phyloP scores from a whole-genome alignment of 1,140 invertebrate species.

The Lepidurus couesii region DNA sequence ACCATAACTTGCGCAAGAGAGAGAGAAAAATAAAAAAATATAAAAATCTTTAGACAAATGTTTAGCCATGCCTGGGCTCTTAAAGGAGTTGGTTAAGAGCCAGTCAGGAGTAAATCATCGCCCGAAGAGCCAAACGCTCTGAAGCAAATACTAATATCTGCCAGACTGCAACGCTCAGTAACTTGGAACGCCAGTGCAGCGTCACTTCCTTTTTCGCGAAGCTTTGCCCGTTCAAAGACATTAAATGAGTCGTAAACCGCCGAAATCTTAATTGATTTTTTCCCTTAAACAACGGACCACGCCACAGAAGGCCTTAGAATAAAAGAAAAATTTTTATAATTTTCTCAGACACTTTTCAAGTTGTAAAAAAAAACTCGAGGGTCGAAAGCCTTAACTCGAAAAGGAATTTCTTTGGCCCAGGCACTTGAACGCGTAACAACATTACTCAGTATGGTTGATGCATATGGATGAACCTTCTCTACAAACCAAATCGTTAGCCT shows the following conservation, averaged over 20 bases:
- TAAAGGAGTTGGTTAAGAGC: not conserved
- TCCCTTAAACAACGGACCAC: not conserved
- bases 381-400: too few relatives aligned
- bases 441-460: not conserved
- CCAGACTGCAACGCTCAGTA: not conserved
- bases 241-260: not conserved
- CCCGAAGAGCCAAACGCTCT: not conserved
- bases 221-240: not conserved
- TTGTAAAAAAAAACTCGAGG: too few relatives aligned
- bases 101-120: slow-evolving; percentile 15
- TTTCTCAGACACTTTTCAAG: too few relatives aligned
- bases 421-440: not conserved
- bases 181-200: not conserved
- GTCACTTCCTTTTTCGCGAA: not conserved
- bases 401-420: not conserved
- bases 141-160: not conserved
- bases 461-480: slow-evolving; percentile 18
- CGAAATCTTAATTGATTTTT: slow-evolving; percentile 2
- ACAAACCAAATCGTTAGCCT: not conserved
- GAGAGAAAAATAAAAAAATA: not conserved
- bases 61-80: not conserved
- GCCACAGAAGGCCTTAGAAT: not conserved
- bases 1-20: not conserved
- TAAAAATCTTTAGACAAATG: not conserved
- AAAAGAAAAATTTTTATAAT: not conserved